phyloP scores from a whole-genome alignment of 2,113 vertebrate genomes.

The Ciconia boyciana region DNA sequence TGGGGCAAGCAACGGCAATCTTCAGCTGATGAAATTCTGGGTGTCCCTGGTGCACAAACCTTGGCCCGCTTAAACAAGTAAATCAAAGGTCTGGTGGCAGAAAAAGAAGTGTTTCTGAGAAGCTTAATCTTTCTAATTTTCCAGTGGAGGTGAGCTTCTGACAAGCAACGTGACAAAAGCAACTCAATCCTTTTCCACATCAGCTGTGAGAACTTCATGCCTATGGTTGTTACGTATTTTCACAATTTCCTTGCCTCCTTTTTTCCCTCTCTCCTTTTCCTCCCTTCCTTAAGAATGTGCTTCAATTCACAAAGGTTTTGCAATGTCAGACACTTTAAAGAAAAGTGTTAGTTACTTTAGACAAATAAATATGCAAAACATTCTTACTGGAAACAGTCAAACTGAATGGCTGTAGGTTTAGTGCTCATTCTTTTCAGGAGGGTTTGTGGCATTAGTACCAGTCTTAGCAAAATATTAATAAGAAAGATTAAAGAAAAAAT shows the following conservation, averaged over 20 bases:
- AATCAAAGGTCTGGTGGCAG: not conserved
- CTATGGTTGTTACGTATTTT: not conserved
- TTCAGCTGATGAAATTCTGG: not conserved
- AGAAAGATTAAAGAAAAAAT: not conserved
- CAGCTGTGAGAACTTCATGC: not conserved
- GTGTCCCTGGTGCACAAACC: not conserved
- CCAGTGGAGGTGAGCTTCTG: not conserved
- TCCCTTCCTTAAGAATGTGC: not conserved
- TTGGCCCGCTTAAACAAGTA: not conserved
- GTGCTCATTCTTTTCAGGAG: not conserved
- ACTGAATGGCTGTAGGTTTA: not conserved
- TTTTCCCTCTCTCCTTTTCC: not conserved
- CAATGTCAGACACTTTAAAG: not conserved
- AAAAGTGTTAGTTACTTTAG: not conserved
- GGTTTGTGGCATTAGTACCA: not conserved
- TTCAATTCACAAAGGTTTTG: not conserved
- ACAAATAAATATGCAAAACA: not conserved
- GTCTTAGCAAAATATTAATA: not conserved
- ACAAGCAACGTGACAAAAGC: not conserved
- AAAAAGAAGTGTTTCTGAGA: not conserved
- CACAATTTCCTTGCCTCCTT: not conserved
- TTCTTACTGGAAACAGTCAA: not conserved
- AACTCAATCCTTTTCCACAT: not conserved
- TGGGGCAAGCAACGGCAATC: not conserved
- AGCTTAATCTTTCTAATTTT: not conserved